A percentile compares a stretch with the other conserved stretches of the same genome.
phyloP scores from a whole-genome alignment of 2,113 vertebrate genomes.

The Crotalus tigris region DNA sequence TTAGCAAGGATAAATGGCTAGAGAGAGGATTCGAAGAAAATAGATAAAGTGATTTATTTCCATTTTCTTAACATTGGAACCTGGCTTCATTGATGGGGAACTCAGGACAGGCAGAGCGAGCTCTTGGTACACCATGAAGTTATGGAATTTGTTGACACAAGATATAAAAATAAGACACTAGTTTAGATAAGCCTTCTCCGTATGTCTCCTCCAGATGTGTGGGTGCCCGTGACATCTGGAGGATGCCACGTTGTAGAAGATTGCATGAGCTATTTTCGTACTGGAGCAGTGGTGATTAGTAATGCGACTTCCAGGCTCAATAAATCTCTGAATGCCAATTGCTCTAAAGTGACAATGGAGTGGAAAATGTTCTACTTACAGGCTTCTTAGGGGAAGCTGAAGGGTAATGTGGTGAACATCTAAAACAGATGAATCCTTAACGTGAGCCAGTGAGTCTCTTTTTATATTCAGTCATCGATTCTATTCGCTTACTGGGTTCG shows the following conservation, averaged over 20 bases:
- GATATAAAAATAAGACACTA: background rate
- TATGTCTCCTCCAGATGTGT: background rate
- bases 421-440: background rate
- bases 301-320: background rate
- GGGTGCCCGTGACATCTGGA: background rate
- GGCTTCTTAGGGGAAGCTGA: background rate
- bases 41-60: background rate
- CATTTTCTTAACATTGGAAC: background rate
- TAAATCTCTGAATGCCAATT: background rate
- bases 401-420: background rate
- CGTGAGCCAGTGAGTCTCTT: background rate
- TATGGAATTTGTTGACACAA: background rate
- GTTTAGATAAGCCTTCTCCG: background rate
- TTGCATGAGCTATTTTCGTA: background rate
- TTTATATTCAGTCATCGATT: background rate
- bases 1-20: constrained; percentile 11
- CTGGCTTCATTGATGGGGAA: background rate
- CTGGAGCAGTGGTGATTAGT: background rate
- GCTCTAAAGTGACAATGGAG: background rate
- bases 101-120: background rate
- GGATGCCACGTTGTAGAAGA: background rate
- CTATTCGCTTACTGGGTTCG: background rate
- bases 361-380: background rate
- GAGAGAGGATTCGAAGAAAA: rapidly evolving
- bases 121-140: background rate